A percentile compares a stretch with the other conserved stretches of the same genome.
Conservation (phyloP, 2,888 invertebrate species). For the Drosophila lutescens region DNA sequence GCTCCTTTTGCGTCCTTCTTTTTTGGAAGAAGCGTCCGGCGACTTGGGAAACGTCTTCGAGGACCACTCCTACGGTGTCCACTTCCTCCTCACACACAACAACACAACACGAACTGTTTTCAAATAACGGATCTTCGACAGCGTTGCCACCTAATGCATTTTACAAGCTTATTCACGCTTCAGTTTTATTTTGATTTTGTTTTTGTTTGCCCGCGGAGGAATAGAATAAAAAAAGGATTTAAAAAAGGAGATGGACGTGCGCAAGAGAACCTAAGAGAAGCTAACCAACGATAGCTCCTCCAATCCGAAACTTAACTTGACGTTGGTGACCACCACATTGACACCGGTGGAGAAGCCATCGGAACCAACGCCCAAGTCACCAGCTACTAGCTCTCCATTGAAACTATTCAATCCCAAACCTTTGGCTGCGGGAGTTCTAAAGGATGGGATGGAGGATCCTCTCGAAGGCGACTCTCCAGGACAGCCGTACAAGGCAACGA, state of each 20-base stretch:
- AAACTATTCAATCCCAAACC: constrained; percentile 52
- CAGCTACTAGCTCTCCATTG: constrained; percentile 24
- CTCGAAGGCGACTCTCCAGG: constrained; percentile 49
- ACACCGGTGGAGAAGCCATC: constrained; percentile 50
- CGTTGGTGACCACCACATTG: constrained; percentile 55
- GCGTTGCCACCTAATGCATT: too few species aligned
- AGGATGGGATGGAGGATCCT: constrained; percentile 3
- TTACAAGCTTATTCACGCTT: too few species aligned
- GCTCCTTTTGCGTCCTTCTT: too few species aligned
- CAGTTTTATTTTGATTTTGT: too few species aligned
- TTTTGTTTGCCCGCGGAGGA: too few species aligned
- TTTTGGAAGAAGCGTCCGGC: too few species aligned
- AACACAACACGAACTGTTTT: too few species aligned
- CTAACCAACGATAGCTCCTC: constrained; percentile 38
- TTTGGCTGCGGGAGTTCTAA: not conserved
- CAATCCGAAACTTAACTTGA: constrained; percentile 37
- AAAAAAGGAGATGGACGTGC: constrained; percentile 57
- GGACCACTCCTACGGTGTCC: too few species aligned
- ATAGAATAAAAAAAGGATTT: too few species aligned
- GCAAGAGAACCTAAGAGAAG: constrained; percentile 57
- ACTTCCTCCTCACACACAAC: too few species aligned
- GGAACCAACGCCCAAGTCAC: constrained; percentile 41
- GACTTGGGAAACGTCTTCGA: too few species aligned
- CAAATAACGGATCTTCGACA: too few species aligned
- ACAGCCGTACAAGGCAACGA: constrained; percentile 76